Evolutionary conservation across 2,797 vertebrate genomes (phyloP).

Genomic region (Scolopax bukidnonensis): DNA sequence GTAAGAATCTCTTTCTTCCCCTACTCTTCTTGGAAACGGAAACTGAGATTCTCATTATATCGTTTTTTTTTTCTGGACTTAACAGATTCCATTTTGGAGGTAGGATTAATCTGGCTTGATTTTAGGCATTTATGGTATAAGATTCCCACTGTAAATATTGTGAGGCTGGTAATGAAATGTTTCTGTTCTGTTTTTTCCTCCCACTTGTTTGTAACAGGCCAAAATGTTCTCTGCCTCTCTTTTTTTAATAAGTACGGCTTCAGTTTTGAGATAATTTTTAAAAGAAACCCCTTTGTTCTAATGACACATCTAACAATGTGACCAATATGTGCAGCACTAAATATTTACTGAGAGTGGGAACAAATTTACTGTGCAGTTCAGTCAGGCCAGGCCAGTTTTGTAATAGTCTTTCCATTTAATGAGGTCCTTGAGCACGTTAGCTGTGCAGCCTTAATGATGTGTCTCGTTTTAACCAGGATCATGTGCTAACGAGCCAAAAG

Average conservation of each 20-base stretch:
- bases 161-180: neutral
- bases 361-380: neutral
- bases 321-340: neutral
- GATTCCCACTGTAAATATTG: neutral
- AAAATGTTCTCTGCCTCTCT: neutral
- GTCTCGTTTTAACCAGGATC: neutral
- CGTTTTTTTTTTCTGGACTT: neutral
- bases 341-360: neutral
- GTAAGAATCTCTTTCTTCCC: neutral
- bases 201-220: neutral
- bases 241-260: neutral
- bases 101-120: neutral
- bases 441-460: constrained; percentile 10
- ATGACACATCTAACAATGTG: neutral
- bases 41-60: neutral
- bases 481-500: neutral
- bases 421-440: neutral
- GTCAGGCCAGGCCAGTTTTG: neutral
- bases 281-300: neutral
- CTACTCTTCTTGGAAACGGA: neutral
- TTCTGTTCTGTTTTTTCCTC: neutral
- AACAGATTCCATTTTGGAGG: neutral
- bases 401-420: neutral
- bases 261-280: neutral
- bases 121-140: neutral